phyloP scores from a whole-genome alignment of 1,140 invertebrate species.

The Drosophila mauritiana region DNA sequence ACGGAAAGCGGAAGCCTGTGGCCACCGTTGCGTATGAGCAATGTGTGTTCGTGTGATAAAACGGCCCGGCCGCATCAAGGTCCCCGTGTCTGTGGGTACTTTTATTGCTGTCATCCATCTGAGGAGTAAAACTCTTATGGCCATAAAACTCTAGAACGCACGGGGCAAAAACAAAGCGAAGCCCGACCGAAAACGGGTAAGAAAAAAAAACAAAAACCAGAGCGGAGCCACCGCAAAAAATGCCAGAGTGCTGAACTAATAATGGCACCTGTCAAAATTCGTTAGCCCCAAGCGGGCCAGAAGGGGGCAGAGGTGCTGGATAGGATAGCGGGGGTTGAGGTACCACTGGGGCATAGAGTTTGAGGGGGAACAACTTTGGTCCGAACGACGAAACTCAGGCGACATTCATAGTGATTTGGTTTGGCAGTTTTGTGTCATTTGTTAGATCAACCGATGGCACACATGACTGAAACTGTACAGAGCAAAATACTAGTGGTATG shows the following conservation, averaged over 20 bases:
- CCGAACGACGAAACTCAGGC: slow-evolving; percentile 75
- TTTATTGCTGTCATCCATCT: slow-evolving; percentile 82
- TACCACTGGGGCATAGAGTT: neutral
- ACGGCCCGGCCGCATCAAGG: slow-evolving; percentile 70
- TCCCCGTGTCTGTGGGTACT: slow-evolving; percentile 52
- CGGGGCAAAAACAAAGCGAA: slow-evolving; percentile 63
- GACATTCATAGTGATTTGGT: slow-evolving; percentile 80
- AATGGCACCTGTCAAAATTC: slow-evolving; percentile 84
- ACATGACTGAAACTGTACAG: slow-evolving; percentile 40
- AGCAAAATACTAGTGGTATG: neutral
- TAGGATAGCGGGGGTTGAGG: neutral
- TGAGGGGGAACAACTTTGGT: slow-evolving; percentile 53
- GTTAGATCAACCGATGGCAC: slow-evolving; percentile 64
- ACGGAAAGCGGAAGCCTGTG: slow-evolving; percentile 61
- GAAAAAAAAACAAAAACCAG: slow-evolving; percentile 28
- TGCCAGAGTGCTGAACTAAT: slow-evolving; percentile 82
- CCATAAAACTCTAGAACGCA: slow-evolving; percentile 79
- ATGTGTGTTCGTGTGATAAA: slow-evolving; percentile 81
- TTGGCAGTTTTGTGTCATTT: slow-evolving; percentile 83
- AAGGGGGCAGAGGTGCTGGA: no score
- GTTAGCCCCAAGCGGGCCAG: slow-evolving; percentile 40
- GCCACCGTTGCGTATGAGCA: slow-evolving; percentile 81
- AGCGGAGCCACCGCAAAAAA: slow-evolving; percentile 47
- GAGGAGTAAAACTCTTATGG: slow-evolving; percentile 80
- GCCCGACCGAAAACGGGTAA: slow-evolving; percentile 29